Evolutionary conservation across 1,140 invertebrate species (phyloP), one percentile per base, ranked within the genome.

Genomic region (Phthorimaea operculella): DNA sequence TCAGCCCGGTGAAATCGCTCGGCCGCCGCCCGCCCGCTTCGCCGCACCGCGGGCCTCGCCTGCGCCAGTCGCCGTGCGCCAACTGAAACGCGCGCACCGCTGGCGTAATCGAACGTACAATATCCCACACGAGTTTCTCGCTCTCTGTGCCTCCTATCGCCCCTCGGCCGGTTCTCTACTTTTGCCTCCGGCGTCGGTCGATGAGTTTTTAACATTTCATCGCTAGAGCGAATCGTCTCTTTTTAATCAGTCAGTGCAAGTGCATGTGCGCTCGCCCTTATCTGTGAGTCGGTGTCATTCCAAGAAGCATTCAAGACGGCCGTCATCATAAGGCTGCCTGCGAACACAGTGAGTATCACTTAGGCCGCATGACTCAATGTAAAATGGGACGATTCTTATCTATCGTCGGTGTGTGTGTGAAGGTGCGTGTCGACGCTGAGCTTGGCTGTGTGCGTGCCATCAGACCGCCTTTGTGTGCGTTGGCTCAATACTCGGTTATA

Each of bases 321-420:
- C 72, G 76, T 83, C 75, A 76, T 80, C 76, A 81, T 81, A 79
- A 80, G 77, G 76, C 76, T 81, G 80, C 80, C 80, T 70, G 76
- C 80, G 73, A 79, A 74, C 66, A 76, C 79, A 79, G 80, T 83
- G 71, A 83, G 80, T 83, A 83, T 73, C 69, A 65, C 66, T 28
- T 45, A 57, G 66, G 65, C 68, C 72, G 70, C 66, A 76, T 74
- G 74, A 78, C 69, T 78, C 66, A 70, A 74, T 83, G 80, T 77
- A 76, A 84, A 84, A 84, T 84, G 75, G 81, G 79, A 82, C 81
- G 77, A 84, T 82, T 80, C 70, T 84, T 84, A 84, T 84, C 81
- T 84, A 69, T 64, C 57, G 64, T 49, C 57, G 51, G 51, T 70
- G 75, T 81, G 78, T 73, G 75, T 56, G 78, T 66, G 68, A n/a